Percentiles rank a stretch among this genome's conserved stretches.
Conservation (phyloP, 2,113 vertebrate genomes). For the Mormyrus iriodes region DNA sequence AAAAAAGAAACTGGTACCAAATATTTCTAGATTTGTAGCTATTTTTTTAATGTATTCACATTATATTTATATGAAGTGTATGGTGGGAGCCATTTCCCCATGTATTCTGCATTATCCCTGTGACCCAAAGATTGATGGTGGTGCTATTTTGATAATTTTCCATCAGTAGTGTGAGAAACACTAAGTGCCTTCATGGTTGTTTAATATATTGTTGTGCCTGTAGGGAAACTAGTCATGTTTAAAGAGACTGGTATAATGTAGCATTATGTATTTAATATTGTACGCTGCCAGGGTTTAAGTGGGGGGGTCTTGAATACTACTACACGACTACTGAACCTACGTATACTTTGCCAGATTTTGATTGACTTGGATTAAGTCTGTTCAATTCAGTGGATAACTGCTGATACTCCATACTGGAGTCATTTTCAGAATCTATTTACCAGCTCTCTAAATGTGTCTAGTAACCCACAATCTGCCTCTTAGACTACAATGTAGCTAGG, state of each 20-base stretch:
- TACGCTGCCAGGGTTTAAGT: background rate
- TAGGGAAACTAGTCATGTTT: conserved; percentile 28
- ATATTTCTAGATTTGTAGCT: background rate
- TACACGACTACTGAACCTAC: background rate
- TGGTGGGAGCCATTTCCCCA: background rate
- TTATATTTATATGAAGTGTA: background rate
- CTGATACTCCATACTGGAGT: background rate
- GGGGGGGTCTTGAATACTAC: background rate
- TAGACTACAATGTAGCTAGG: background rate
- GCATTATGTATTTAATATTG: background rate
- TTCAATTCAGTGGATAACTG: background rate
- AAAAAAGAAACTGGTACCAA: background rate
- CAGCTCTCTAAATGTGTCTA: conserved; percentile 12
- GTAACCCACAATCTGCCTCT: background rate
- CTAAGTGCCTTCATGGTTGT: background rate
- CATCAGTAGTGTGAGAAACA: background rate
- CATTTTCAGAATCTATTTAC: background rate
- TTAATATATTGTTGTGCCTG: conserved; percentile 12
- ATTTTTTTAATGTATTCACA: background rate
- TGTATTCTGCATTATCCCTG: background rate
- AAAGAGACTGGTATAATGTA: conserved; percentile 21
- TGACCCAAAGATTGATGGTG: background rate
- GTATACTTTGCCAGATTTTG: background rate
- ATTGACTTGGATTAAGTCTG: background rate
- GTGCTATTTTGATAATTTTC: background rate